phyloP scores from a whole-genome alignment of 2,888 invertebrate genomes.

The Atrina japonica region DNA sequence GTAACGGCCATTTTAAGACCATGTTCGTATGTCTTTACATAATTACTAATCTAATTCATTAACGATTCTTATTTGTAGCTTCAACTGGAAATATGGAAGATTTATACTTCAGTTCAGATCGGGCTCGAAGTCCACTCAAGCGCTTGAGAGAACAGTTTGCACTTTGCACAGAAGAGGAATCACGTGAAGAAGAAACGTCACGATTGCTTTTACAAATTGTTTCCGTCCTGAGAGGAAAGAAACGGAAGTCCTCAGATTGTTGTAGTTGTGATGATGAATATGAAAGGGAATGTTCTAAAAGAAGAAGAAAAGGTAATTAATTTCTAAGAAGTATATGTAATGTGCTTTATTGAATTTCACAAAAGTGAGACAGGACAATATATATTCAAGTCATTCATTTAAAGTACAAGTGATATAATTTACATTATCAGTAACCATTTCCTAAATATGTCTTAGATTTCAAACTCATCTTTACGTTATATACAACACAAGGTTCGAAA shows the following conservation, averaged over 20 bases:
- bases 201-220: constrained; percentile 34
- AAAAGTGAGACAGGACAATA: too few species aligned
- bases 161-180: constrained; percentile 19
- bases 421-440: background rate
- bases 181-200: constrained; percentile 16
- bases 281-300: constrained; percentile 31
- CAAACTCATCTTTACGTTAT: background rate
- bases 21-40: too few species aligned
- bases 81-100: constrained; percentile 11
- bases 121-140: constrained; percentile 17
- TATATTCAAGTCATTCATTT: too few species aligned
- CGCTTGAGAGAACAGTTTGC: background rate
- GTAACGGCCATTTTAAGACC: too few species aligned
- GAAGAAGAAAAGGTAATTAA: constrained; percentile 34
- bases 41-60: too few species aligned
- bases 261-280: constrained; percentile 35
- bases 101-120: constrained; percentile 10
- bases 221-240: constrained; percentile 21
- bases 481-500: background rate
- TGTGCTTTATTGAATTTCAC: too few species aligned
- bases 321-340: background rate
- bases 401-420: background rate
- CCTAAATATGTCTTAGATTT: background rate
- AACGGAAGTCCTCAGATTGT: constrained; percentile 40
- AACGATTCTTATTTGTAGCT: background rate